Base-by-base conservation (phyloP, 2,888 invertebrate genomes). In the Trichopria drosophilae region DNA sequence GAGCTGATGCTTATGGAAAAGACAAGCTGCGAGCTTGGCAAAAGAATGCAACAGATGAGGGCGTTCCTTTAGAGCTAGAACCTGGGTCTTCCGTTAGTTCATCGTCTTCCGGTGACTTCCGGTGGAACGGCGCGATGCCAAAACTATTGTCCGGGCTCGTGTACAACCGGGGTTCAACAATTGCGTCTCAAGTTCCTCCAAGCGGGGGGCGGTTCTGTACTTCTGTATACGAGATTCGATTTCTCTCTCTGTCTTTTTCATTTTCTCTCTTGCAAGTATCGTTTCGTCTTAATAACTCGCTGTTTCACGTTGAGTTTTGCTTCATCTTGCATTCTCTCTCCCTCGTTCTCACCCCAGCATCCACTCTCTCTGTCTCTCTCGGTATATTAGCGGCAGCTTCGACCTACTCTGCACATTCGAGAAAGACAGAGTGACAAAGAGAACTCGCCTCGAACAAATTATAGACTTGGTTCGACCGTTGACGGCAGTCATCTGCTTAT, bases 91-190 rank as follows among this genome's bases (percentile, higher is more conserved):
- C 70, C 73, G 71, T 68, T 72, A 68, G 69, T 69, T 71, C 64
- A 69, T 73, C 73, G 73, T 72, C 73, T 75, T 73, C 74, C 73
- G 71, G 72, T 75, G 74, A 75, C 75, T 75, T 75, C 74, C 75
- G 75, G 75, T 74, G 68, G 64, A 59, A 40, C 26, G 23, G 43
- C 51, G 32, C 37, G 48, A 47, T 36, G 37, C 18, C 15, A 18
- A 39, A 10, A 15, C 47, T 55, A 60, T 62, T 62, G 62, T 62
- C 55, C 55, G 15, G 28, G 48, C 24, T 31, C 36, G 57, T 62
- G 68, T 64, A 66, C 72, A 71, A 69, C 69, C 70, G 70, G 67
- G 60, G 72, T 64, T 57, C 62, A 73, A 73, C 73, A 74, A 75
- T 74, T 68, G 68, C 68, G 75, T 75, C 75, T 75, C 74, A 66